Base-by-base conservation (phyloP, 2,888 invertebrate genomes). In the Campoplex capitator region DNA sequence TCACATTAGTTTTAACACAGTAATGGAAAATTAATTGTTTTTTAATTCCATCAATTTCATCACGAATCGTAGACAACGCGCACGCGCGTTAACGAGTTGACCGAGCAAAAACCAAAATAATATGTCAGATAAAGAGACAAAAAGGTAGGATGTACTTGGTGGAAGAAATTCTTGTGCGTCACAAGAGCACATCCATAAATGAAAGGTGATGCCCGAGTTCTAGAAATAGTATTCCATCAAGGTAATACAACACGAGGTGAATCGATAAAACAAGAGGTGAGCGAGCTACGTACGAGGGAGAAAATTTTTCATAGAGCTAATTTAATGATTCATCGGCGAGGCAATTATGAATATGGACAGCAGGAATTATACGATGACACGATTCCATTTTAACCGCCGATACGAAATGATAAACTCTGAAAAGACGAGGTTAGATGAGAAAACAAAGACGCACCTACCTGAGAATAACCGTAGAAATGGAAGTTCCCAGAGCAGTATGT, bases 381-480 rank as follows among this genome's bases (percentile, higher is more conserved):
- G 13, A 45, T 45, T 45, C 11, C 13, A 45, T 2, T 42, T 42
- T 11, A 42, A n/a, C 23, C 42, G 18, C 4, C 7, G 38, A 38
- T 7, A 11, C 0, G 28, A 18, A 23, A 70, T 28, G 13, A 32
- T 62, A 6, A 6, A 8, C 23, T 23, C 2, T 16, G 65, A 48
- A 3, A 51, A 7, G 51, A 23, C 23, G 35, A 42, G 3, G 38
- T 8, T 7, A 23, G 56, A 23, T 38, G 35, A 68, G 75, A 62
- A 51, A 62, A 62, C 56, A 75, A 76, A 75, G 23, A 54, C 48
- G 38, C 54, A 85, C 96, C 95, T 94, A 98, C 98, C 97, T 97
- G 91, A 99, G 97, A 87, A 98, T 97, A 92, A 99, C 97, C 67
- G 97, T 97, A 83, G 97, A 97, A 88, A 98, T 88, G 9, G 91